Evolutionary conservation across 2,888 invertebrate genomes (phyloP).

Genomic region (Sinotaia quadrata): DNA sequence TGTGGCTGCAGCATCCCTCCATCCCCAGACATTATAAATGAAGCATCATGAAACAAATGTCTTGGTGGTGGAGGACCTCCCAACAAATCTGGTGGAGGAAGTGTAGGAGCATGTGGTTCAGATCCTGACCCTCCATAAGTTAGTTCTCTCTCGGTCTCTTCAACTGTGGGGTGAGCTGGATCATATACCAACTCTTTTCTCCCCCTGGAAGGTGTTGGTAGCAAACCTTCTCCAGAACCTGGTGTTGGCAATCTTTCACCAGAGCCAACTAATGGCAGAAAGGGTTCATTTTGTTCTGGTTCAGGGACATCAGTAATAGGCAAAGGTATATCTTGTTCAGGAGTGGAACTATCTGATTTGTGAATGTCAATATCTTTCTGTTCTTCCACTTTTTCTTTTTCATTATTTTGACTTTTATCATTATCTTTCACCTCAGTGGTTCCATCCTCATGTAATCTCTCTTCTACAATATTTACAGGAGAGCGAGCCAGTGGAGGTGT

Average conservation of each 20-base stretch:
- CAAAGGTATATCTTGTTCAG: neutral
- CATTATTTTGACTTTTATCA: slow-evolving; percentile 19
- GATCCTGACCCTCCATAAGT: neutral
- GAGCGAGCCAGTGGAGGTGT: neutral
- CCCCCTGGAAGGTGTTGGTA: slow-evolving; percentile 20
- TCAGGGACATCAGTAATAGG: neutral
- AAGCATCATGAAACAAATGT: slow-evolving; percentile 3
- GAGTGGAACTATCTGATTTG: slow-evolving; percentile 10
- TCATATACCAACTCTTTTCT: slow-evolving; percentile 19
- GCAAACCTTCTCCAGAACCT: slow-evolving; percentile 12
- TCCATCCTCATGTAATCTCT: neutral
- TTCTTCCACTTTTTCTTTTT: slow-evolving; percentile 22
- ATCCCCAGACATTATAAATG: slow-evolving; percentile 5
- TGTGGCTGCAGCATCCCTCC: slow-evolving; percentile 15
- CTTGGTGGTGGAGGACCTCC: slow-evolving; percentile 4
- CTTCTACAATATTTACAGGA: neutral
- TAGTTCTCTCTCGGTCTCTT: slow-evolving; percentile 13
- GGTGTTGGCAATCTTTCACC: slow-evolving; percentile 1
- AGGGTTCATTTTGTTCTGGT: slow-evolving; percentile 13
- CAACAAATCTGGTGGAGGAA: slow-evolving; percentile 14
- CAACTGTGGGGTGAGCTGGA: slow-evolving; percentile 23
- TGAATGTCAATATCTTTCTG: slow-evolving; percentile 18
- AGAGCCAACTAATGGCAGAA: neutral
- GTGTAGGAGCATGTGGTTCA: neutral
- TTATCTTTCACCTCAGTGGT: slow-evolving; percentile 34